These are phyloP conservation scores for Craniophora ligustri DNA, from an alignment of 2,888 invertebrate genomes.

Conservation along the genomic window DNA sequence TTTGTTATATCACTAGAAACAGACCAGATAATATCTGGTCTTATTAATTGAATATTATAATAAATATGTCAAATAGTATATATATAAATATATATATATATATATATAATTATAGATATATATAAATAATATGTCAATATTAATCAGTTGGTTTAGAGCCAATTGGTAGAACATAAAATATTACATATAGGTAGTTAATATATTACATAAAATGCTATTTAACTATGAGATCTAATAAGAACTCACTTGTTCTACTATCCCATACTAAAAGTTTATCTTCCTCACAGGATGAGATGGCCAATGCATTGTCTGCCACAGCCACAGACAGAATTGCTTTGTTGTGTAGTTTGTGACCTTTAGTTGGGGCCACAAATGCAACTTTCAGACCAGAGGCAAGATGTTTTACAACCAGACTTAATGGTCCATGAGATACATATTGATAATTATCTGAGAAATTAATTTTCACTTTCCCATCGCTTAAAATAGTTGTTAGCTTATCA, in stretches of 20 bases:
- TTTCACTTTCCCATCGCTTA: conserved; percentile 80
- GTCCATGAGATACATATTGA: conserved; percentile 77
- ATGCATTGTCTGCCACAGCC: conserved; percentile 88
- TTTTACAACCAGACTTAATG: conserved; percentile 79
- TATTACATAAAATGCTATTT: too few species aligned
- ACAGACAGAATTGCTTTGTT: conserved; percentile 87
- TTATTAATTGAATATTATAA: too few species aligned
- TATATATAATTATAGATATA: too few species aligned
- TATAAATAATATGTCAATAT: too few species aligned
- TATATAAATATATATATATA: too few species aligned
- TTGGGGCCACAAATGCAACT: conserved; percentile 85
- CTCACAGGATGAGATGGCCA: conserved; percentile 90
- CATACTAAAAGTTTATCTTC: conserved; percentile 89
- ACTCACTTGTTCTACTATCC: conserved; percentile 89
- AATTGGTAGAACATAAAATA: neutral
- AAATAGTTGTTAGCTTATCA: conserved; percentile 74
- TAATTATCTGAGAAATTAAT: conserved; percentile 77
- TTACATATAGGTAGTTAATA: too few species aligned
- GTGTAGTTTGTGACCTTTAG: conserved; percentile 81
- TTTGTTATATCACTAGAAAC: too few species aligned
- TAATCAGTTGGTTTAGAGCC: too few species aligned
- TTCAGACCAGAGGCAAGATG: conserved; percentile 78
- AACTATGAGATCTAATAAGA: neutral
- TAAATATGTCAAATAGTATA: too few species aligned
- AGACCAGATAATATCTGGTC: too few species aligned